Percentiles rank a stretch among this genome's conserved stretches.
These are phyloP conservation scores for Hyles euphorbiae DNA, from an alignment of 1,140 invertebrate genomes.

Conservation along the genomic window DNA sequence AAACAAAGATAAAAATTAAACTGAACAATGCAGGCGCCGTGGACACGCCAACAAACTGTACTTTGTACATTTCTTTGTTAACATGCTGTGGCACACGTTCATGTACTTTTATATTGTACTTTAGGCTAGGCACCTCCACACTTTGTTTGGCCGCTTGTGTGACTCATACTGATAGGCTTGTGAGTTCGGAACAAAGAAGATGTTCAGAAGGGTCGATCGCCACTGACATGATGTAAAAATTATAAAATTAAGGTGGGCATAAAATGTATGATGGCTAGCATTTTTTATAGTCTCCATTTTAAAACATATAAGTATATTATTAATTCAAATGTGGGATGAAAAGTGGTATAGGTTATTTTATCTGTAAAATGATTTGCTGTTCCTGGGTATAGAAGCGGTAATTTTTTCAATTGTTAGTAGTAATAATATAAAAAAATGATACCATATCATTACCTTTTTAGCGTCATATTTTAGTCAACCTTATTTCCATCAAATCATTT, in stretches of 20 bases:
- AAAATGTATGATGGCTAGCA: background rate
- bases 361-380: background rate
- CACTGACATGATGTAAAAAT: too few relatives aligned
- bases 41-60: slow-evolving; percentile 15
- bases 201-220: too few relatives aligned
- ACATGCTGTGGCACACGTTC: background rate
- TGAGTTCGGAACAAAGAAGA: slow-evolving; percentile 1
- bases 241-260: too few relatives aligned
- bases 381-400: too few relatives aligned
- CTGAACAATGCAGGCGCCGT: slow-evolving; percentile 13
- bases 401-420: too few relatives aligned
- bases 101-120: slow-evolving; percentile 12
- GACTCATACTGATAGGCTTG: slow-evolving; percentile 3
- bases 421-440: too few relatives aligned
- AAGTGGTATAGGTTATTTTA: background rate
- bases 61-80: slow-evolving; percentile 21
- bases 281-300: background rate
- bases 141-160: slow-evolving; percentile 16
- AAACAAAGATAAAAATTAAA: slow-evolving; percentile 19
- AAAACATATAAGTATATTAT: background rate
- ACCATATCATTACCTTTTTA: background rate
- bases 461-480: too few relatives aligned
- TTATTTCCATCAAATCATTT: too few relatives aligned
- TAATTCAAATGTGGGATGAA: too few relatives aligned
- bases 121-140: slow-evolving; percentile 12